Conservation (phyloP, 2,888 invertebrate genomes). For the Scaptomyza cyrtandrae region DNA sequence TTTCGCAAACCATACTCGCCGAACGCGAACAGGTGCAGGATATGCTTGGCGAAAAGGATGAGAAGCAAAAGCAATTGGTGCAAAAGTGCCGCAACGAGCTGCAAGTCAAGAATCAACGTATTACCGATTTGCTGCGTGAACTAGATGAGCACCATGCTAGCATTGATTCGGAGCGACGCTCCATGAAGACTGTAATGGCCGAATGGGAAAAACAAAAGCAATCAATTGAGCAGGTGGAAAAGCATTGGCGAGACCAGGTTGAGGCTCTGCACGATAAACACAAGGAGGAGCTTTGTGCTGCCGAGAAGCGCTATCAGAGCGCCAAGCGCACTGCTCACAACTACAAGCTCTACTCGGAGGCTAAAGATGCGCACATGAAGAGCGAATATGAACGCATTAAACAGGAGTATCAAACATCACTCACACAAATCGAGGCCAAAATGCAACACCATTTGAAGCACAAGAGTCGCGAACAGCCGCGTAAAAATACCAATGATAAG, state of each 20-base stretch:
- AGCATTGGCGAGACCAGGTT: constrained; percentile 85
- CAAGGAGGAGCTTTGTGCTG: constrained; percentile 85
- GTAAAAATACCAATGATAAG: constrained; percentile 32
- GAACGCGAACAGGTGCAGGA: constrained; percentile 82
- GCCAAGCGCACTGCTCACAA: constrained; percentile 87
- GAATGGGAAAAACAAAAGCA: constrained; percentile 85
- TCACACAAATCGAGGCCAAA: constrained; percentile 76
- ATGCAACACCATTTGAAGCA: constrained; percentile 76
- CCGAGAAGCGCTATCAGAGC: constrained; percentile 87
- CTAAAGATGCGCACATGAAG: constrained; percentile 88
- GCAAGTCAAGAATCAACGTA: constrained; percentile 85
- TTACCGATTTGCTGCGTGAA: constrained; percentile 76
- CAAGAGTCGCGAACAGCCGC: constrained; percentile 63
- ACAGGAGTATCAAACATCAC: constrained; percentile 85
- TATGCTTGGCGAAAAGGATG: constrained; percentile 74
- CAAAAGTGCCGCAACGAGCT: constrained; percentile 79
- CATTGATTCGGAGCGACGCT: constrained; percentile 85
- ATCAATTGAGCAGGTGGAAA: constrained; percentile 85
- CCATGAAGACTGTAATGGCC: constrained; percentile 85
- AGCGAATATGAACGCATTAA: constrained; percentile 88
- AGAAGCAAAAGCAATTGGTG: constrained; percentile 74
- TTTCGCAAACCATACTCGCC: constrained; percentile 83
- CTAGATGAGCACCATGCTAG: constrained; percentile 81
- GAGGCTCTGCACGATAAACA: constrained; percentile 85
- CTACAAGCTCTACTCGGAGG: constrained; percentile 88